phyloP scores from a whole-genome alignment of 2,797 vertebrate genomes.

The Clarias pachynema region DNA sequence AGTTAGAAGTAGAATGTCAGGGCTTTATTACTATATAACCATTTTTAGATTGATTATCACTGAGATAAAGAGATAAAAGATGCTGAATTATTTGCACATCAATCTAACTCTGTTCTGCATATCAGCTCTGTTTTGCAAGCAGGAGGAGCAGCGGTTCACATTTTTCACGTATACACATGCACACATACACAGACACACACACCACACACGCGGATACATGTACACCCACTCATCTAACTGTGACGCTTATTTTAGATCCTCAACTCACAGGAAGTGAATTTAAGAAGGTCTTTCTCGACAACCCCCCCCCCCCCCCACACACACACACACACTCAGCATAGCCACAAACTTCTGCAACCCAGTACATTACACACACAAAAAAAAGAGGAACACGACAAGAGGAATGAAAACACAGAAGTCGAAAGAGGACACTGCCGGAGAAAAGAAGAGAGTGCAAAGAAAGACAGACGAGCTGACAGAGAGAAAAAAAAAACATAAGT shows the following conservation, averaged over 20 bases:
- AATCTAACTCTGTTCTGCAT: neutral
- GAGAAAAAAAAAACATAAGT: neutral
- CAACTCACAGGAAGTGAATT: slow-evolving; percentile 51
- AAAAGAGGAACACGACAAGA: slow-evolving; percentile 4
- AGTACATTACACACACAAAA: neutral
- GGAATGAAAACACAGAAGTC: neutral
- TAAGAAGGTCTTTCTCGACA: slow-evolving; percentile 23
- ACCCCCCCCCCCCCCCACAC: neutral
- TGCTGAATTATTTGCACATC: neutral
- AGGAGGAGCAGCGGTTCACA: neutral
- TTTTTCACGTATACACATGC: neutral
- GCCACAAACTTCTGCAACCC: no score
- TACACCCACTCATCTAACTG: slow-evolving; percentile 44
- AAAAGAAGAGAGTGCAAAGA: slow-evolving; percentile 8
- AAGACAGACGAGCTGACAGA: neutral
- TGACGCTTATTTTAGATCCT: slow-evolving; percentile 40
- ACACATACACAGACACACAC: slow-evolving; percentile 16
- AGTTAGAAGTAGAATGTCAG: no score
- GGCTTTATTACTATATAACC: neutral
- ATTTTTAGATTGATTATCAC: neutral
- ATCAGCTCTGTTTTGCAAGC: neutral
- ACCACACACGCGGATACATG: neutral
- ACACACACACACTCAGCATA: neutral
- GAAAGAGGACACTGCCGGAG: neutral
- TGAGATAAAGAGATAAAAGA: neutral